Conservation (phyloP, 2,888 invertebrate genomes). For the Drosophila quinaria region DNA sequence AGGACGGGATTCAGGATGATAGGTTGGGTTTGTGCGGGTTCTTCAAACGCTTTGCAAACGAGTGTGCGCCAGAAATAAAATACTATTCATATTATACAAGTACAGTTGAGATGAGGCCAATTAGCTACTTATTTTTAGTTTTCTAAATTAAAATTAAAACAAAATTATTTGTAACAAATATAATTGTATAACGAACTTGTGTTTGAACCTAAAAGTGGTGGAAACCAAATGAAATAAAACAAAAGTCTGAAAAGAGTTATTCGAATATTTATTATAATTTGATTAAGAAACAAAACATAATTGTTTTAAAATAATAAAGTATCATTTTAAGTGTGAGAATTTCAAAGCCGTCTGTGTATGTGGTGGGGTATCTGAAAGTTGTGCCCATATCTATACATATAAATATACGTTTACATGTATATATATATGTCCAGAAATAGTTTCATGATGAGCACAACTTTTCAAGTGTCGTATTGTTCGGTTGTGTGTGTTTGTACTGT, state of each 20-base stretch:
- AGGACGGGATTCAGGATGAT: constrained; percentile 53
- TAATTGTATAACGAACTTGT: constrained; percentile 2
- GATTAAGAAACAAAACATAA: constrained; percentile 39
- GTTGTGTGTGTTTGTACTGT: constrained; percentile 27
- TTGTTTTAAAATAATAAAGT: constrained; percentile 27
- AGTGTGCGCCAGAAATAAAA: constrained; percentile 71
- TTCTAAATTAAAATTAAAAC: constrained; percentile 22
- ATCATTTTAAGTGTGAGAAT: constrained; percentile 43
- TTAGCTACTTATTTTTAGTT: constrained; percentile 48
- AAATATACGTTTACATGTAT: neutral
- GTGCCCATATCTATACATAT: constrained; percentile 20
- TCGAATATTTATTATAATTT: constrained; percentile 40
- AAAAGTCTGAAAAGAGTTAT: constrained; percentile 22
- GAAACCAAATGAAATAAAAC: constrained; percentile 26
- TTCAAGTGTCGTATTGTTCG: constrained; percentile 42
- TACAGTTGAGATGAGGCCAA: constrained; percentile 58
- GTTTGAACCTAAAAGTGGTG: constrained; percentile 15
- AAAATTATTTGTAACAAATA: constrained; percentile 15
- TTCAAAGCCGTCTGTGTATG: constrained; percentile 62
- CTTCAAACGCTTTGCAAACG: constrained; percentile 80
- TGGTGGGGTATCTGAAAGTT: constrained; percentile 49
- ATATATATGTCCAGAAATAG: neutral
- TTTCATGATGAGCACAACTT: constrained; percentile 47
- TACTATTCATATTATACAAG: constrained; percentile 38
- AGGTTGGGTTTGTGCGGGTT: constrained; percentile 72